Base-by-base conservation (phyloP, 2,888 invertebrate species). In the Aradus depressus region DNA sequence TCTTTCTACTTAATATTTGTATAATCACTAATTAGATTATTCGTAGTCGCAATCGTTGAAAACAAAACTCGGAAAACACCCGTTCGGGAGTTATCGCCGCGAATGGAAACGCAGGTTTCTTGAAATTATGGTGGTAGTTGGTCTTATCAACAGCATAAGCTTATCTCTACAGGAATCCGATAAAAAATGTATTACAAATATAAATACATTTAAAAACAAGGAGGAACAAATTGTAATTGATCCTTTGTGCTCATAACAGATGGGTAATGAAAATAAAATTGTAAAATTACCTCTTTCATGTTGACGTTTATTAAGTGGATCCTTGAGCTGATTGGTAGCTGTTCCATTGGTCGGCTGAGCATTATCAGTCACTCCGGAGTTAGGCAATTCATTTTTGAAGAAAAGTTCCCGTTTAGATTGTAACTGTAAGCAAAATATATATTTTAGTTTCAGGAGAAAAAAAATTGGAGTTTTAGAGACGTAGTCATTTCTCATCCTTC, bases 361-460 rank as follows among this genome's bases (percentile, higher is more conserved):
- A 56, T 74, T 68, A 37, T 51, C 69, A 35, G 51, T 60, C 44
- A 44, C 60, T 61, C 39, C 61, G 59, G 48, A 34, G 3, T 51
- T 37, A 8, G 65, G 65, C 47, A 65, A 62, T 59, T 67, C 70
- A 63, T 67, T 68, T 69, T 84, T 85, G 73, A 88, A 88, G 72
- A 88, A 88, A 72, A 86, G 76, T 74, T 88, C 87, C 63, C 88
- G 78, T 74, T 88, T 88, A 68, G 79, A 80, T 72, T 85, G 85
- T 68, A 85, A 75, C 80, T 84, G 75, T 16, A 75, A 73, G 59
- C 41, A 61, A 60, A 60, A 58, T 50, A 52, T 52, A 50, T 55
- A 39, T 4, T 16, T 34, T 3, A 34, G 18, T 34, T 4, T 18
- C 4, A 47, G 25, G 22, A 52, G 12, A 2, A n/a, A 37, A 1